Percentiles rank a stretch among this genome's conserved stretches.
These are phyloP conservation scores for Paraplagusia blochii DNA, from an alignment of 2,113 vertebrate species.

Conservation along the genomic window DNA sequence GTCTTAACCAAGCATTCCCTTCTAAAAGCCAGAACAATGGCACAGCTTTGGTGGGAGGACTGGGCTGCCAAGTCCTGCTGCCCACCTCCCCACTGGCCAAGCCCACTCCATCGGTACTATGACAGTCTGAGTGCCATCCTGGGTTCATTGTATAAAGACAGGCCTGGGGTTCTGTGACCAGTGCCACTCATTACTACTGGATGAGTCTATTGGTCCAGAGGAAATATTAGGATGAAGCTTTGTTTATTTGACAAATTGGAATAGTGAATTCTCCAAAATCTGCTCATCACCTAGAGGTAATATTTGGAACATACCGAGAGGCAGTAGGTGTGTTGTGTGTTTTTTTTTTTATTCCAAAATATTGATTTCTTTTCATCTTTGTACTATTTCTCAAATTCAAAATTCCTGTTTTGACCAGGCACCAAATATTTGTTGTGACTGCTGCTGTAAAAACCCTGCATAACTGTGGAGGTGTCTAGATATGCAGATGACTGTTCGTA, in stretches of 20 bases:
- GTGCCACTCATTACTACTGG: constrained; percentile 42
- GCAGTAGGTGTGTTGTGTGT: constrained; percentile 12
- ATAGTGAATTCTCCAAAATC: constrained; percentile 31
- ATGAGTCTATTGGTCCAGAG: too few species aligned
- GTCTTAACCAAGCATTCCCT: constrained; percentile 1
- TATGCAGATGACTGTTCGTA: constrained; percentile 15
- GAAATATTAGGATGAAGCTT: too few species aligned
- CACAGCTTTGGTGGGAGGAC: constrained; percentile 36
- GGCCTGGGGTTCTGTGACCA: constrained; percentile 27
- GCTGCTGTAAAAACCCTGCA: constrained; percentile 20
- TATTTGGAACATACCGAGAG: constrained; percentile 13
- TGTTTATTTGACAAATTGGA: constrained; percentile 21
- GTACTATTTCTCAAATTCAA: too few species aligned
- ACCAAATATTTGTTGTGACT: constrained; percentile 21
- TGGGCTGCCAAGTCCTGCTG: constrained; percentile 36
- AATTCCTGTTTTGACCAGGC: too few species aligned
- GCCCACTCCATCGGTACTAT: constrained; percentile 52
- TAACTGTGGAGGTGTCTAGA: constrained; percentile 38
- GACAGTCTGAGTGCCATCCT: constrained; percentile 31
- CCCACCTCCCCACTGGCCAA: constrained; percentile 47
- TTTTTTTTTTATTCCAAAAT: not conserved
- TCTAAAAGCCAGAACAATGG: constrained; percentile 25
- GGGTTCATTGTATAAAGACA: constrained; percentile 35
- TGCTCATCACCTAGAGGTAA: constrained; percentile 18
- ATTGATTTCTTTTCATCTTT: not conserved